Base-by-base conservation (phyloP, 2,888 invertebrate genomes). In the Acanthopleura granulata region DNA sequence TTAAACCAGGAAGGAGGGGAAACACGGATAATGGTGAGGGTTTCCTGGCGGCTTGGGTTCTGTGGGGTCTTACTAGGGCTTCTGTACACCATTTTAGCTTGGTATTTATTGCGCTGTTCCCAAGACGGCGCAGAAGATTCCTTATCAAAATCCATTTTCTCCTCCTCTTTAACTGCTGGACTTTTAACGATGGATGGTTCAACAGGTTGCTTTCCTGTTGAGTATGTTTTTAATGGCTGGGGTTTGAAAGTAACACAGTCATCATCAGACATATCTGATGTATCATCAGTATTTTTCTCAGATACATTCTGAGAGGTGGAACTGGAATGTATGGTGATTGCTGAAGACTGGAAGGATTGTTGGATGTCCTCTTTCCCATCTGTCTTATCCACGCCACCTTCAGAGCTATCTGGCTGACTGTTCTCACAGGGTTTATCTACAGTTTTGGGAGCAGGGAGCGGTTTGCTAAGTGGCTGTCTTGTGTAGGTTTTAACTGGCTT, bases 401-500 rank as follows among this genome's bases (percentile, higher is more conserved):
- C 57, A 18, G 57, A n/a, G 22, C n/a, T 6, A 57, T 18, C n/a
- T 9, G 57, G 18, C 22, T 57, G 6, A 12, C n/a, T 57, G 22
- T 57, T 57, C 22, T 57, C 57, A n/a, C n/a, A 57, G 1, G 22
- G n/a, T 22, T 18, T 18, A n/a, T 18, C 22, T 18, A 57, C 57
- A 57, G 57, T 57, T 57, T 57, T 57, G 40, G 40, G 4, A 40
- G 9, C 40, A 40, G 40, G 40, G 9, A 40, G 40, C 6, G 57
- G 57, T 22, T 57, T 57, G 22, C 57, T 57, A n/a, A 57, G 57
- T 4, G 57, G 57, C 57, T 57, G 57, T 57, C 81, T 78, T 49
- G 81, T 77, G 73, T 82, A 82, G 30, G 81, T 81, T 69, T 76
- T 78, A 14, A 77, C 74, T 71, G 80, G 81, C 73, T 76, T 78